These are phyloP conservation scores for Papilio gigon DNA, from an alignment of 2,888 invertebrate genomes.

Conservation along the genomic window DNA sequence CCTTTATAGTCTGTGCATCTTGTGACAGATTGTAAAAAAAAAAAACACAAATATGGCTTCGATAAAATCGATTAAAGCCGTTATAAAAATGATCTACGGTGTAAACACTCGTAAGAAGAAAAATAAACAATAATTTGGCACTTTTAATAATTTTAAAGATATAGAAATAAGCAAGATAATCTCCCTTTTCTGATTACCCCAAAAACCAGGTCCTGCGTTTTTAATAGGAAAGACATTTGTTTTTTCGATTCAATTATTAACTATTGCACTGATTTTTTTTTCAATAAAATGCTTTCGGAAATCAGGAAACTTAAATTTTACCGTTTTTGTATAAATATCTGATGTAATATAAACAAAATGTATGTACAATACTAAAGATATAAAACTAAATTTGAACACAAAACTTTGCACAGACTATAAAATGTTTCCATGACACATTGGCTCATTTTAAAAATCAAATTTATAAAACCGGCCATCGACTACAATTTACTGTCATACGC, in stretches of 20 bases:
- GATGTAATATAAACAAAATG: neutral
- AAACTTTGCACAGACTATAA: constrained; percentile 36
- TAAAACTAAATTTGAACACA: neutral
- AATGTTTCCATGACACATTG: constrained; percentile 23
- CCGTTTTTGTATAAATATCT: neutral
- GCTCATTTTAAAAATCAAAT: constrained; percentile 15
- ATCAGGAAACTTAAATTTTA: no score
- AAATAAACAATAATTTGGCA: constrained; percentile 32
- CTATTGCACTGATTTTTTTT: no score
- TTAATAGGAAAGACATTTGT: no score
- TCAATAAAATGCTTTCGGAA: no score
- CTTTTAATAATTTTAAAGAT: neutral
- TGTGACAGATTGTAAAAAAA: neutral
- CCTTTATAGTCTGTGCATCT: constrained; percentile 41
- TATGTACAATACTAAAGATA: neutral
- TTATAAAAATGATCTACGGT: no score
- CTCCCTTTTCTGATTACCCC: no score
- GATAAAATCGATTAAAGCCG: neutral
- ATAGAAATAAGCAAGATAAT: no score
- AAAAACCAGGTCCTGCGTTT: no score
- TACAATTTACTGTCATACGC: neutral
- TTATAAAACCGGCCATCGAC: neutral
- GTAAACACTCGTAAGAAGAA: neutral
- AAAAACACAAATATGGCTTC: neutral
- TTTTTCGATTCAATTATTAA: no score